Evolutionary conservation across 2,888 invertebrate species (phyloP), one percentile per base, ranked within the genome.

Genomic region (Polymixis flavicincta): DNA sequence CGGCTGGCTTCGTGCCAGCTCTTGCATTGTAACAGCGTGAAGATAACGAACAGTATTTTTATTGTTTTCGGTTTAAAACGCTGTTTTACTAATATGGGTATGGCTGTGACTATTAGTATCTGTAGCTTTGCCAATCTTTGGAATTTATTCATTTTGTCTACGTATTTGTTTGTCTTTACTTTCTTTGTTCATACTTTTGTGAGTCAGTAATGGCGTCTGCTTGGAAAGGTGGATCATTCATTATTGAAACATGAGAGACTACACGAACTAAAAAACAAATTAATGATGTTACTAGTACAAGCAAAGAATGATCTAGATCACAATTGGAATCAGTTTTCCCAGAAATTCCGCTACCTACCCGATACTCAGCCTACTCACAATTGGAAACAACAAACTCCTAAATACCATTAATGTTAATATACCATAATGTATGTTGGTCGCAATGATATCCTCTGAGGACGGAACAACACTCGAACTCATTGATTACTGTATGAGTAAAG

Each of bases 1-100:
- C 69, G 65, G 55, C 61, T 87, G 87, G 87, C 87, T 50, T 6
- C 17, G 11, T 55, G 83, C 87, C 87, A 87, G 54, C 54, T 66
- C 28, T 63, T n/a, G 69, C 63, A 68, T 71, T 76, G 77, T 75
- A 67, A 55, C 75, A 55, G 57, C 76, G 69, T 80, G 63, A 78
- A 74, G 74, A 75, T 81, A 66, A 68, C 14, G 22, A 69, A 54
- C 32, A 71, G 78, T 73, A 73, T 63, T 77, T 73, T 80, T 69
- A 81, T 77, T 78, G 25, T 76, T 64, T 61, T 63, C 0, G 37
- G 48, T 68, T 68, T 64, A 68, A 45, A 60, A 64, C 70, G 32
- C 25, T 57, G 42, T 72, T 77, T 57, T 68, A 65, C 25, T 81
- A 65, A 80, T 80, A 60, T 64, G 57, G 42, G 63, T 32, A 63